Evolutionary conservation across 2,113 vertebrate species (phyloP).

Genomic region (Chrysochloris asiatica): DNA sequence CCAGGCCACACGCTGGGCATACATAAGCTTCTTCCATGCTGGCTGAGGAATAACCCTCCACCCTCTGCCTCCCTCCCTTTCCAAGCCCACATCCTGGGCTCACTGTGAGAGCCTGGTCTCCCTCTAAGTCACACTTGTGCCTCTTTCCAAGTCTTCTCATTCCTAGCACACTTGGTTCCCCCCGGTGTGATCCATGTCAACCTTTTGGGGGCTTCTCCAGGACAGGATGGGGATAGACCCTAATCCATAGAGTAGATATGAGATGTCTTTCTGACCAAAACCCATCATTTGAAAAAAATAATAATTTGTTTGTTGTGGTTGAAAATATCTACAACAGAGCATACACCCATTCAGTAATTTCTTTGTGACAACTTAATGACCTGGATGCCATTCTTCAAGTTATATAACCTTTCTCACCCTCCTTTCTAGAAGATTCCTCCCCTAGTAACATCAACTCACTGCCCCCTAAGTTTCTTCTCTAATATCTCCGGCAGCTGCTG

Average conservation of each 20-base stretch:
- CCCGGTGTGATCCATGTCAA: fast-evolving
- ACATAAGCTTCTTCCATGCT: background rate
- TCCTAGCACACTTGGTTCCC: background rate
- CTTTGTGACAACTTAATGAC: background rate
- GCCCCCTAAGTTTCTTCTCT: background rate
- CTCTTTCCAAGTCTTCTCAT: background rate
- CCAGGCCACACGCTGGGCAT: background rate
- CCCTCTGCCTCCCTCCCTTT: background rate
- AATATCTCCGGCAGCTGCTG: background rate
- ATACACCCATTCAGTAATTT: background rate
- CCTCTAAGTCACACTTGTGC: background rate
- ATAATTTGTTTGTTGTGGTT: background rate
- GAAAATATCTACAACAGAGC: background rate
- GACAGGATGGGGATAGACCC: background rate
- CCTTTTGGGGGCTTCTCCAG: background rate
- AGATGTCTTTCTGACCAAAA: background rate
- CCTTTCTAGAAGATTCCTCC: background rate
- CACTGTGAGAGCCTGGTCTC: background rate
- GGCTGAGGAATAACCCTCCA: background rate
- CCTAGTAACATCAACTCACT: background rate
- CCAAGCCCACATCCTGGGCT: background rate
- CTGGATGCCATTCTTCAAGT: background rate
- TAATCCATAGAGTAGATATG: background rate
- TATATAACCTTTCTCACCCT: background rate
- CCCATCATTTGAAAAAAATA: background rate